Conservation (phyloP, 2,797 vertebrate species). For the Rhodeus uyekii region DNA sequence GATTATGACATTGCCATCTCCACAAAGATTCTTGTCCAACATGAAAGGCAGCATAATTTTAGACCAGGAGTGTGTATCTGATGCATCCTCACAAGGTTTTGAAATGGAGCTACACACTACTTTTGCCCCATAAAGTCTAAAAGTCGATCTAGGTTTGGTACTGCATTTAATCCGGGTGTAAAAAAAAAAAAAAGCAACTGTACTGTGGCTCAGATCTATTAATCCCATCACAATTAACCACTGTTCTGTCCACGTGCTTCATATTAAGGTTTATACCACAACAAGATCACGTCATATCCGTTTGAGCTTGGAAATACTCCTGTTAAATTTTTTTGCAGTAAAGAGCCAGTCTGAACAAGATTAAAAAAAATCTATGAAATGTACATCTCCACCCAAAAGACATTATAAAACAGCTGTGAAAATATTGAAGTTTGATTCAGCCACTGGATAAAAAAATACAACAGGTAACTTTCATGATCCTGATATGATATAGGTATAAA, state of each 20-base stretch:
- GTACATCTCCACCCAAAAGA: slow-evolving; percentile 28
- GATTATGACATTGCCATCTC: not conserved
- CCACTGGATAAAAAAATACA: not conserved
- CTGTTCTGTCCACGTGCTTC: not conserved
- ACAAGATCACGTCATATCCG: slow-evolving; percentile 68
- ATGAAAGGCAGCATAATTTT: not conserved
- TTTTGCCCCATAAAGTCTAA: not conserved
- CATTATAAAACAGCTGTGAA: slow-evolving; percentile 27
- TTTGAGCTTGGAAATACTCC: slow-evolving; percentile 73
- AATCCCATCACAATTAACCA: not conserved
- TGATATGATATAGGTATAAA: no score
- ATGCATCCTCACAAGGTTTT: not conserved
- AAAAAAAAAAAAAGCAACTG: not conserved
- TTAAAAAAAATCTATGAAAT: slow-evolving; percentile 60
- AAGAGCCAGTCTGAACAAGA: slow-evolving; percentile 76
- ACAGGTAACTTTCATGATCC: no score
- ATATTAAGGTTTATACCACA: not conserved
- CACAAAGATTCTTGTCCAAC: not conserved
- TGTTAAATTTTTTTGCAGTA: slow-evolving; percentile 57
- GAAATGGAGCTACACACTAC: not conserved
- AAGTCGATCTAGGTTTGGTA: not conserved
- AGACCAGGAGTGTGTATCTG: not conserved
- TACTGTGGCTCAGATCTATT: not conserved
- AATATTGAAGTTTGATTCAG: not conserved
- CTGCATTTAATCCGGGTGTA: not conserved